Conservation (phyloP, 1,140 invertebrate genomes). For the Drosophila punjabiensis region DNA sequence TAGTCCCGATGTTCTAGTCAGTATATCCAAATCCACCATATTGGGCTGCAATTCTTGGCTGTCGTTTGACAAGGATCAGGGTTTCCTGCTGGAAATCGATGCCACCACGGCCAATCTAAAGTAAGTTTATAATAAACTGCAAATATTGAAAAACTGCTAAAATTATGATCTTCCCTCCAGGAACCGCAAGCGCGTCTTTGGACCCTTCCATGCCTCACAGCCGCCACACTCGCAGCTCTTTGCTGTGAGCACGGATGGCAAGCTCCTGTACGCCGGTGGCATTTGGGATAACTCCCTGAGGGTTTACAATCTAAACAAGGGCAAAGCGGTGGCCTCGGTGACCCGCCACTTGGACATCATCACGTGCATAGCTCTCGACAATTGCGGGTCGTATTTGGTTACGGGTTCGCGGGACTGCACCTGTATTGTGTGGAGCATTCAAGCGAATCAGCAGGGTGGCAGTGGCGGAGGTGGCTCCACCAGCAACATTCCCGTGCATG, state of each 20-base stretch:
- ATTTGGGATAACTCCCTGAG: conserved; percentile 89
- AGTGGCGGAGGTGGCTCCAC: conserved; percentile 31
- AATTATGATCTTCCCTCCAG: conserved; percentile 48
- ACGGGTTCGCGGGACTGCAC: conserved; percentile 89
- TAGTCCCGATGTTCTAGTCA: conserved; percentile 87
- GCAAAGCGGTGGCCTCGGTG: conserved; percentile 87
- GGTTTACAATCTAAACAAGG: conserved; percentile 87
- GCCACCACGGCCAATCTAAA: conserved; percentile 86
- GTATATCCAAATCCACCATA: conserved; percentile 86
- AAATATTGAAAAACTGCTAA: neutral
- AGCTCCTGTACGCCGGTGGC: conserved; percentile 88
- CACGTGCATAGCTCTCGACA: conserved; percentile 88
- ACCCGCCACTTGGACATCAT: conserved; percentile 88
- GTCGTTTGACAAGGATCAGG: conserved; percentile 87
- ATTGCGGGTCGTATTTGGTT: conserved; percentile 87
- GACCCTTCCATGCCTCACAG: conserved; percentile 87
- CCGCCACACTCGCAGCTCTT: conserved; percentile 87
- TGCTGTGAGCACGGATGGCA: conserved; percentile 88
- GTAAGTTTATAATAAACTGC: conserved; percentile 81
- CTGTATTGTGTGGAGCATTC: conserved; percentile 88
- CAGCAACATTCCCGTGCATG: conserved; percentile 76
- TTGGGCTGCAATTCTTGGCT: conserved; percentile 88
- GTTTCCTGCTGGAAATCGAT: conserved; percentile 88
- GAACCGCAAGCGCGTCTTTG: conserved; percentile 86
- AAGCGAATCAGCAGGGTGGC: conserved; percentile 60